phyloP scores from a whole-genome alignment of 2,797 vertebrate species.

The Buceros bicornis region DNA sequence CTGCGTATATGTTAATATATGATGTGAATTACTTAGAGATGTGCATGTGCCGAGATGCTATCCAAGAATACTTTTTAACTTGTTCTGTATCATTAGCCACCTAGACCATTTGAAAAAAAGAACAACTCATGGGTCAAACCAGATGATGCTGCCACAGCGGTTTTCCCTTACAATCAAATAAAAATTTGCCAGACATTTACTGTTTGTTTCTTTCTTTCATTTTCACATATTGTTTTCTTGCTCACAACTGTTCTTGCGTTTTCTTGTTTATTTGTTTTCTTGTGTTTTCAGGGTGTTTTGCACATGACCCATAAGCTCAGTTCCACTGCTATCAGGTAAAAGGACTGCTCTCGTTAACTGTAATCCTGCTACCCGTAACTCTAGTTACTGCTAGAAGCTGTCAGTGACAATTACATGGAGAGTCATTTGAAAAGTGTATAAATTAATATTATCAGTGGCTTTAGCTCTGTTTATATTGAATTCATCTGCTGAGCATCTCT shows the following conservation, averaged over 20 bases:
- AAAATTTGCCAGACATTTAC: background rate
- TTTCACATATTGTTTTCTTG: background rate
- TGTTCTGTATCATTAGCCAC: background rate
- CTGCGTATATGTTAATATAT: background rate
- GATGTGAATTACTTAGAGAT: rapidly evolving
- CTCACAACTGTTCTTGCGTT: background rate
- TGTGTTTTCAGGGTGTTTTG: background rate
- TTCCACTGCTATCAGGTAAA: background rate
- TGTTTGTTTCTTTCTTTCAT: background rate
- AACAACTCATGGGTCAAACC: background rate
- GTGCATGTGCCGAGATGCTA: background rate
- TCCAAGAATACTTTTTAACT: background rate
- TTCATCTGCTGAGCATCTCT: constrained; percentile 8
- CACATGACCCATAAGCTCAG: background rate
- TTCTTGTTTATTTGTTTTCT: no score
- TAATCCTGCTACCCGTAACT: background rate
- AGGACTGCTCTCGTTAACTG: background rate
- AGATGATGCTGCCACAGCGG: background rate
- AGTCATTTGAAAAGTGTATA: background rate
- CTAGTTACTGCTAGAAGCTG: background rate
- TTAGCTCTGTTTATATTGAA: background rate
- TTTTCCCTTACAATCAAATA: background rate
- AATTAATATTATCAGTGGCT: background rate
- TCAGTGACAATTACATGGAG: background rate
- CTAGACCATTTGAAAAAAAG: background rate